Evolutionary conservation across 2,113 vertebrate genomes (phyloP).

Genomic region (Sprattus sprattus): DNA sequence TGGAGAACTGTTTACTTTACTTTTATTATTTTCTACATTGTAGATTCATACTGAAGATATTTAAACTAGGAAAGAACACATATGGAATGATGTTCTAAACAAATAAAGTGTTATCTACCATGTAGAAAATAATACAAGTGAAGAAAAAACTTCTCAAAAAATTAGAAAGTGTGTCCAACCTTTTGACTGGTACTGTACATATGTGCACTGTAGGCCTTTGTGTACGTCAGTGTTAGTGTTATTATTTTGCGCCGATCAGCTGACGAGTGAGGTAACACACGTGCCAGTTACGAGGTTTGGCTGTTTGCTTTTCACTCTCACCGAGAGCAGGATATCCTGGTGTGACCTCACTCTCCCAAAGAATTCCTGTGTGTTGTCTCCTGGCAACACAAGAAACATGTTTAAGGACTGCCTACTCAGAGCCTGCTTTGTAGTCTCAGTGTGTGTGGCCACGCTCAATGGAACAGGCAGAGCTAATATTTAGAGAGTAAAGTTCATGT

Average conservation of each 20-base stretch:
- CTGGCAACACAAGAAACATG: constrained; percentile 55
- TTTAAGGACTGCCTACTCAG: neutral
- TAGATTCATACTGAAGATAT: no score
- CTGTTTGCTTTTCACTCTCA: constrained; percentile 54
- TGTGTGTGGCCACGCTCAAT: neutral
- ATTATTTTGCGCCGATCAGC: neutral
- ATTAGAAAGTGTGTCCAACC: no score
- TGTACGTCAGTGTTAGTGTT: neutral
- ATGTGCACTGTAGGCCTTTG: no score
- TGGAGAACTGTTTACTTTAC: no score
- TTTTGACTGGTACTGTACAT: no score
- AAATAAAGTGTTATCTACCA: no score
- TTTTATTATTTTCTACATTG: no score
- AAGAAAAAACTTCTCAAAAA: no score
- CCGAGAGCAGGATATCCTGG: constrained; percentile 78
- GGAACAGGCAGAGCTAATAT: neutral
- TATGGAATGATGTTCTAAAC: no score
- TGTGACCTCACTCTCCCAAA: constrained; percentile 61
- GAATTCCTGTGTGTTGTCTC: constrained; percentile 58
- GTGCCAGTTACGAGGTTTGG: constrained; percentile 27
- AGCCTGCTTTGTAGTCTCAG: neutral
- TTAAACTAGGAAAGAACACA: no score
- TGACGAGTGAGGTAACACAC: neutral
- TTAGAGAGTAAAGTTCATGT: neutral
- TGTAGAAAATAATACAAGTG: no score